Conservation (phyloP, 2,113 vertebrate genomes). For the Erinaceus europaeus region DNA sequence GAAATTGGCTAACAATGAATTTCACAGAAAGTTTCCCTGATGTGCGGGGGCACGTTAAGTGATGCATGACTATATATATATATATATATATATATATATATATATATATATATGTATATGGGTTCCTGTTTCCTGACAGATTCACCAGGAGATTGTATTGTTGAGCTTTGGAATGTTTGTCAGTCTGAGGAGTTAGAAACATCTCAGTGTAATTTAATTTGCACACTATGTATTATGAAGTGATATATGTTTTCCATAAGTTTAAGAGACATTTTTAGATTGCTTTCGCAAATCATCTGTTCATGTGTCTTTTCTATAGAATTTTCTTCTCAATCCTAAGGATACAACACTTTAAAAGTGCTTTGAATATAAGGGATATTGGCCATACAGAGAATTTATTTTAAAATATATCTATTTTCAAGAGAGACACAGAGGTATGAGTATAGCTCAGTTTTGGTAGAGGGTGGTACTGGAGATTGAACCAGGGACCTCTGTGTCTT, state of each 20-base stretch:
- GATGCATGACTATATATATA: not conserved
- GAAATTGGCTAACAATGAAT: not conserved
- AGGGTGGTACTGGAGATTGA: no score
- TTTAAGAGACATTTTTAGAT: slow-evolving; percentile 32
- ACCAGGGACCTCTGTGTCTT: no score
- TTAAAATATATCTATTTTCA: no score
- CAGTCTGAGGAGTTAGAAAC: not conserved
- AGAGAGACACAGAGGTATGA: no score
- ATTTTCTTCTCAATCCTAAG: not conserved
- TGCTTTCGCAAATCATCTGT: slow-evolving; percentile 18
- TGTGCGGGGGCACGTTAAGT: no score
- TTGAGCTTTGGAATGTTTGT: not conserved
- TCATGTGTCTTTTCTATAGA: not conserved
- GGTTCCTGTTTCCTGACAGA: not conserved
- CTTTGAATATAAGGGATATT: not conserved
- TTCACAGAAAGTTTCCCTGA: not conserved
- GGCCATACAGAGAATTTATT: no score
- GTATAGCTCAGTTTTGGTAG: no score
- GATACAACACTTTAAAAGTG: not conserved
- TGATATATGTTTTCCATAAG: slow-evolving; percentile 15
- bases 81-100: no score
- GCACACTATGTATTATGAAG: not conserved
- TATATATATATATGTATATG: not conserved
- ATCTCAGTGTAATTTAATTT: not conserved
- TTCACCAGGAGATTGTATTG: not conserved